Evolutionary conservation across 2,888 invertebrate species (phyloP).

Genomic region (Diarsia mendica): DNA sequence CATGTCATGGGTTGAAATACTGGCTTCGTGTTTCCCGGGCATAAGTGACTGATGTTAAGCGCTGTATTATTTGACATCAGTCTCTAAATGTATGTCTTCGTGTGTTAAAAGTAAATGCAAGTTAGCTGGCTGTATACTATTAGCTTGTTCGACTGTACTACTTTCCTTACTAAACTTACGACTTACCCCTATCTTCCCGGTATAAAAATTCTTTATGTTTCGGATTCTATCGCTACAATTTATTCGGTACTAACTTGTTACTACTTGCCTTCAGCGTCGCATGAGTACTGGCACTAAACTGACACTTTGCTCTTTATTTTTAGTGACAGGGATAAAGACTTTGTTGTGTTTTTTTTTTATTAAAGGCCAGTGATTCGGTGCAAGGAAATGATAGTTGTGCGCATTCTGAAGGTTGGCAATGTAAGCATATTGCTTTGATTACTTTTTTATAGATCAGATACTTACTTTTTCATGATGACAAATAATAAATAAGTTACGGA

Average conservation of each 20-base stretch:
- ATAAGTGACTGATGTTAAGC: no score
- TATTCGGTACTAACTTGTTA: constrained; percentile 44
- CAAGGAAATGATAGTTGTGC: neutral
- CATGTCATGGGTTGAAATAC: no score
- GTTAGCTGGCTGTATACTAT: no score
- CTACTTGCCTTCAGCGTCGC: constrained; percentile 37
- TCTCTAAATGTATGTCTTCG: no score
- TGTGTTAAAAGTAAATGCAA: no score
- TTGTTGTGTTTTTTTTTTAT: neutral
- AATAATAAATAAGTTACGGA: no score
- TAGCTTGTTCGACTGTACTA: neutral
- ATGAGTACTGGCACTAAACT: constrained; percentile 41
- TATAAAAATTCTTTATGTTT: constrained; percentile 47
- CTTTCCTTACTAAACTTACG: constrained; percentile 31
- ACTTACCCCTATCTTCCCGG: constrained; percentile 32
- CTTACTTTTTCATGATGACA: neutral
- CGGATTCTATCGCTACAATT: constrained; percentile 44
- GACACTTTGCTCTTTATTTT: constrained; percentile 29
- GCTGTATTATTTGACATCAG: no score
- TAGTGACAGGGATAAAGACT: constrained; percentile 5
- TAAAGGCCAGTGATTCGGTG: constrained; percentile 1
- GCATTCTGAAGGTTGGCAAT: neutral
- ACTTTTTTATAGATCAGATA: no score
- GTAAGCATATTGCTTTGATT: neutral
- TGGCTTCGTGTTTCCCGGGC: no score